Conservation (phyloP, 2,888 invertebrate genomes). For the Drosophila testacea region DNA sequence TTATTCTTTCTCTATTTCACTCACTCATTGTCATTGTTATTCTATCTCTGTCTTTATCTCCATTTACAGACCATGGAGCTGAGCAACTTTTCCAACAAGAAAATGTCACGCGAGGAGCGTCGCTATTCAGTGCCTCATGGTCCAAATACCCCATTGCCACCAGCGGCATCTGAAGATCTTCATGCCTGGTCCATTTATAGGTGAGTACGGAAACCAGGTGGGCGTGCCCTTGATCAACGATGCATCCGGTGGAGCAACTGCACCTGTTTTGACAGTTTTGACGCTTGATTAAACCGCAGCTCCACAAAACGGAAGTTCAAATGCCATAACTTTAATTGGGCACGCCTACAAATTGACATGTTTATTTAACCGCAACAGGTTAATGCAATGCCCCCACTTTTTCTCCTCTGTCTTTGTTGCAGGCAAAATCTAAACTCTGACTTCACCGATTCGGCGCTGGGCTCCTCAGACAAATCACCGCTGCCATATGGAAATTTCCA, state of each 20-base stretch:
- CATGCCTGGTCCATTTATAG: constrained; percentile 98
- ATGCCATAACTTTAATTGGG: constrained; percentile 62
- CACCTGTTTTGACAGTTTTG: constrained; percentile 71
- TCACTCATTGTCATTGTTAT: constrained; percentile 25
- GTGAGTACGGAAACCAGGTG: constrained; percentile 84
- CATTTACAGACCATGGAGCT: constrained; percentile 83
- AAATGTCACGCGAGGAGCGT: constrained; percentile 88
- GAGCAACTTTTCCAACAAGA: constrained; percentile 84
- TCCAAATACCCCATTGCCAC: constrained; percentile 89
- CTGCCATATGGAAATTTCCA: constrained; percentile 97
- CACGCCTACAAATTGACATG: constrained; percentile 48
- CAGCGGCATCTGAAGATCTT: constrained; percentile 95
- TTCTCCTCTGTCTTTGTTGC: constrained; percentile 42
- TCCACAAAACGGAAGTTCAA: constrained; percentile 60
- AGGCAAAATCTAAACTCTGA: constrained; percentile 98
- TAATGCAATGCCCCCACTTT: constrained; percentile 29
- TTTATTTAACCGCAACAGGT: constrained; percentile 64
- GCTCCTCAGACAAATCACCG: constrained; percentile 96
- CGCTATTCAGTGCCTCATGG: constrained; percentile 95
- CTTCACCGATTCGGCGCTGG: constrained; percentile 96
- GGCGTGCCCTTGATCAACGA: constrained; percentile 47
- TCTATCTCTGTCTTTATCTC: constrained; percentile 23
- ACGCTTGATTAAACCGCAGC: constrained; percentile 73
- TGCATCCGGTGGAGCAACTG: constrained; percentile 54
- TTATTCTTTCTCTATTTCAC: constrained; percentile 15